Conservation (phyloP, 1,140 invertebrate genomes). For the Antheraea pernyi region DNA sequence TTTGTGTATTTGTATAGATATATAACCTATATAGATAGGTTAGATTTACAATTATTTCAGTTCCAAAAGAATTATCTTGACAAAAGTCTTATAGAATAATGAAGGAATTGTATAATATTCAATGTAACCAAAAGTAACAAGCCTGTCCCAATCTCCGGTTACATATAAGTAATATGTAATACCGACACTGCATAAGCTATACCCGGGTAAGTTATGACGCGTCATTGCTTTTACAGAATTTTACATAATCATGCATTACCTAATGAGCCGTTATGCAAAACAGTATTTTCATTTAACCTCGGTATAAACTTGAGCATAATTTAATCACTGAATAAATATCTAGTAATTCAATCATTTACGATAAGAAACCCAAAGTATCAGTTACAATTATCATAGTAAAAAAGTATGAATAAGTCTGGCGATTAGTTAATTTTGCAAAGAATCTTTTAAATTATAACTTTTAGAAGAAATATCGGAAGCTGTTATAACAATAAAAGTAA, state of each 20-base stretch:
- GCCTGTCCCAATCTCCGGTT: neutral
- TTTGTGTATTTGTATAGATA: too few species aligned
- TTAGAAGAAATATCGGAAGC: neutral
- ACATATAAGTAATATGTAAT: neutral
- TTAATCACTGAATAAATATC: neutral
- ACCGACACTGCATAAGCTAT: neutral
- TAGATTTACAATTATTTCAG: too few species aligned
- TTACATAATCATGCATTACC: conserved; percentile 34
- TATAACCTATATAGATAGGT: too few species aligned
- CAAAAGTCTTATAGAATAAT: too few species aligned
- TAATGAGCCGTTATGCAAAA: conserved; percentile 31
- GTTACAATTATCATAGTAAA: too few species aligned
- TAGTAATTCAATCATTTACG: neutral
- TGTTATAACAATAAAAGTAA: neutral
- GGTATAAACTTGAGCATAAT: neutral
- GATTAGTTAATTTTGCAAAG: too few species aligned
- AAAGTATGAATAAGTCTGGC: too few species aligned
- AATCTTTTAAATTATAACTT: too few species aligned
- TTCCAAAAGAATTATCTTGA: too few species aligned
- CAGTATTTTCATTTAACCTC: conserved; percentile 22
- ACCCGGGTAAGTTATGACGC: neutral
- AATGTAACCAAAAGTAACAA: neutral
- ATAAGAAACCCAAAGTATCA: neutral
- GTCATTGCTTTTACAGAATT: conserved; percentile 24
- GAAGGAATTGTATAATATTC: too few species aligned